Conservation (phyloP, 2,113 vertebrate species). For the Pterocles orientalis region DNA sequence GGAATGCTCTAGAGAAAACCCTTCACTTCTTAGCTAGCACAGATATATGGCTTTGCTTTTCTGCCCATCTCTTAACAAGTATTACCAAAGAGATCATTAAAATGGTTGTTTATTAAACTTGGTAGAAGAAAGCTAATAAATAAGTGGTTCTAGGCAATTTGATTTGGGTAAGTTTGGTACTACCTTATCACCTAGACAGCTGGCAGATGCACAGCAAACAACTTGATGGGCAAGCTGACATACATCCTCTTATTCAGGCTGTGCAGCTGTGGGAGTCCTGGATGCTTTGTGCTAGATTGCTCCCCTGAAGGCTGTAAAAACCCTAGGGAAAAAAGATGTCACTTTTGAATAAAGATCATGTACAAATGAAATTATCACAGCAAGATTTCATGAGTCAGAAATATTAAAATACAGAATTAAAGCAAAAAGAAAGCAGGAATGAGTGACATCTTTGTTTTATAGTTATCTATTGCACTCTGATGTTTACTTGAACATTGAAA, state of each 20-base stretch:
- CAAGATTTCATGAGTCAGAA: background rate
- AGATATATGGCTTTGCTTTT: background rate
- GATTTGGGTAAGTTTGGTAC: background rate
- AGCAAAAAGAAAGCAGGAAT: background rate
- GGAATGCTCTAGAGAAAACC: background rate
- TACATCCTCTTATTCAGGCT: background rate
- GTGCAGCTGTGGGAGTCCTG: background rate
- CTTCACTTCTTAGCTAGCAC: background rate
- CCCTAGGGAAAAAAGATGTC: background rate
- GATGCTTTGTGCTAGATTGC: background rate
- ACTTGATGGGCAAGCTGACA: background rate
- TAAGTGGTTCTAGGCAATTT: background rate
- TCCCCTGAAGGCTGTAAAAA: background rate
- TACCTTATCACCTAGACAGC: background rate
- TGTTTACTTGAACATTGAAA: background rate
- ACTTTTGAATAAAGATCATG: background rate
- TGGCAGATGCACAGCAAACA: background rate
- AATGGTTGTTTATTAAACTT: background rate
- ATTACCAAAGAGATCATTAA: background rate
- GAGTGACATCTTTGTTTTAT: background rate
- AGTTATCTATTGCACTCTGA: background rate
- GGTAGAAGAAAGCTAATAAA: background rate
- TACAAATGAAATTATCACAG: background rate
- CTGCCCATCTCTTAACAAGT: background rate
- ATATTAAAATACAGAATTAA: background rate